Evolutionary conservation across 2,797 vertebrate species (phyloP).

Genomic region (Chelon auratus): DNA sequence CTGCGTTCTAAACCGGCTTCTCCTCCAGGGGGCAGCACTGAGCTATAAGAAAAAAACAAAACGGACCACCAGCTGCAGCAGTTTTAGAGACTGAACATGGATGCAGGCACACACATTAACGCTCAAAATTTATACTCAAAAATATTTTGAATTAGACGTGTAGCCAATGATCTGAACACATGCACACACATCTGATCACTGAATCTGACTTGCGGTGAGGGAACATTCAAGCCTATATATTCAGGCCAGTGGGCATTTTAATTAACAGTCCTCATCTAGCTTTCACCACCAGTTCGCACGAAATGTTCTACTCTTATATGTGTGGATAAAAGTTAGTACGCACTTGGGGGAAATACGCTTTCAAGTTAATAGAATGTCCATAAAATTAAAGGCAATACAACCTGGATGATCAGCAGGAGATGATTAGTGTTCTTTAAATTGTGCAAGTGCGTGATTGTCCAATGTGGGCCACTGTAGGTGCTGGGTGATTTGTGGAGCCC

Average conservation of each 20-base stretch:
- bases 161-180: not conserved
- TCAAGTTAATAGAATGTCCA: not conserved
- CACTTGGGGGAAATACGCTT: slow-evolving; percentile 4
- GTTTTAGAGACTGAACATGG: slow-evolving; percentile 3
- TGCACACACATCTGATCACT: slow-evolving; percentile 1
- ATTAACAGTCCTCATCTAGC: slow-evolving; percentile 19
- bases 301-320: not conserved
- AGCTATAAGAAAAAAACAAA: slow-evolving; percentile 29
- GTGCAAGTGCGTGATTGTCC: not conserved
- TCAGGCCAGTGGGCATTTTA: not conserved
- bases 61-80: slow-evolving; percentile 15
- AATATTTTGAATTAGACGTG: not conserved
- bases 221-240: not conserved
- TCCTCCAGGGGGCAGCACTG: slow-evolving; percentile 71
- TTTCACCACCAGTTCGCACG: not conserved
- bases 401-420: not conserved
- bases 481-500: not conserved
- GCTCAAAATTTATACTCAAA: not conserved
- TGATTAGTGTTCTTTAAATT: slow-evolving; percentile 1
- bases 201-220: not conserved
- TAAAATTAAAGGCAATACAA: slow-evolving; percentile 5
- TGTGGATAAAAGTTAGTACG: not conserved
- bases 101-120: slow-evolving; percentile 6
- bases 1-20: slow-evolving; percentile 1
- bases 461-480: not conserved